These are phyloP conservation scores for Gymnocephalus cernua DNA, from an alignment of 2,113 vertebrate genomes.

Conservation along the genomic window DNA sequence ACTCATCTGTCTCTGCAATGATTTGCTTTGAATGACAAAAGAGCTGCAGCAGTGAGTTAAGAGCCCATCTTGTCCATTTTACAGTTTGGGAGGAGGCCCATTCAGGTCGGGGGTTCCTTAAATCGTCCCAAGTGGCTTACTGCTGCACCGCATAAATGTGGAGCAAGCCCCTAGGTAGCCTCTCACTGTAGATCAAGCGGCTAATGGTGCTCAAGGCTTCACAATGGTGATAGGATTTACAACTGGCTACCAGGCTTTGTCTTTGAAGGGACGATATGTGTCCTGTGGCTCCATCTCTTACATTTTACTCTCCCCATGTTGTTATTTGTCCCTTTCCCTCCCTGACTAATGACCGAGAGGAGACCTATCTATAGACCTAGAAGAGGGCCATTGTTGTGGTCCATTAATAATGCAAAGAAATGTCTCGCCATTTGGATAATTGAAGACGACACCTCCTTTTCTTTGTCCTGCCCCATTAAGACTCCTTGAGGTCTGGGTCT, in stretches of 20 bases:
- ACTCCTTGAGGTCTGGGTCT: conserved; percentile 43
- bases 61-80: conserved; percentile 69
- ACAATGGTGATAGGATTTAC: conserved; percentile 65
- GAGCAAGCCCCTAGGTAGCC: conserved; percentile 50
- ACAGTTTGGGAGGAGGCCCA: conserved; percentile 53
- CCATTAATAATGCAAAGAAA: conserved; percentile 80
- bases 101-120: conserved; percentile 57
- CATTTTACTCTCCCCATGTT: conserved; percentile 73
- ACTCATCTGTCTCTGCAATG: conserved; percentile 57
- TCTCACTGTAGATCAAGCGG: conserved; percentile 63
- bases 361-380: conserved; percentile 68
- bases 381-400: conserved; percentile 69
- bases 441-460: conserved; percentile 48
- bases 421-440: conserved; percentile 51
- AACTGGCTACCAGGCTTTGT: conserved; percentile 60
- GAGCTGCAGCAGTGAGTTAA: conserved; percentile 62
- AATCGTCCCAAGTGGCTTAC: conserved; percentile 72
- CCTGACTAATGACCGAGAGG: conserved; percentile 79
- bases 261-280: conserved; percentile 43
- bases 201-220: conserved; percentile 56
- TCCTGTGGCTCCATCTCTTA: conserved; percentile 55
- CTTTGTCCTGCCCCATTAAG: conserved; percentile 28
- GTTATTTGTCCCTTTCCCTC: conserved; percentile 65
- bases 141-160: conserved; percentile 56
- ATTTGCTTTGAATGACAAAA: conserved; percentile 81